Evolutionary conservation across 2,113 vertebrate genomes (phyloP).

Genomic region (Pleuronectes platessa): DNA sequence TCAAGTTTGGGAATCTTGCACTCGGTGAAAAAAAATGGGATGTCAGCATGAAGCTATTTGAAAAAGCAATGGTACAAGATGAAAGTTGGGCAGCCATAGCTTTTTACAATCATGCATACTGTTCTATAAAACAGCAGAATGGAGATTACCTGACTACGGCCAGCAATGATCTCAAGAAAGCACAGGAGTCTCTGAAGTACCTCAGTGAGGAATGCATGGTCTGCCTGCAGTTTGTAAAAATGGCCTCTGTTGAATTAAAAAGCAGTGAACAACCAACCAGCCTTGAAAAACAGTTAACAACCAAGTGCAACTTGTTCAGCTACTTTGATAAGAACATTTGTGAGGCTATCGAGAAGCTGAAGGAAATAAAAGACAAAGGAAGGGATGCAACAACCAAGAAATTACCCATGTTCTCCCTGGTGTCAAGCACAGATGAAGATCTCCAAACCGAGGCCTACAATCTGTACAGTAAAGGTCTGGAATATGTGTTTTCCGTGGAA

Average conservation of each 20-base stretch:
- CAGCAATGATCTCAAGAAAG: conserved; percentile 2
- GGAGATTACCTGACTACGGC: too few relatives aligned
- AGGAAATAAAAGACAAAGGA: neutral
- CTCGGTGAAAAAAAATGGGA: too few relatives aligned
- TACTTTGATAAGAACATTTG: conserved; percentile 20
- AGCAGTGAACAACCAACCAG: conserved; percentile 13
- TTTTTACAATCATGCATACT: too few relatives aligned
- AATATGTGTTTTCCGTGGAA: conserved; percentile 45
- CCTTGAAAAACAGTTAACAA: conserved; percentile 37
- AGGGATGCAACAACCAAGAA: conserved; percentile 23
- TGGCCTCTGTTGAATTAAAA: conserved; percentile 2
- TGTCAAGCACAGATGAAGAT: conserved; percentile 8
- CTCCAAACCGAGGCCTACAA: conserved; percentile 29
- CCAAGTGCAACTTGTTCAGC: neutral
- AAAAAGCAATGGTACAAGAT: too few relatives aligned
- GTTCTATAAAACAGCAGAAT: too few relatives aligned
- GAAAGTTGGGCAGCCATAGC: too few relatives aligned
- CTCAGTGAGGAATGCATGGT: conserved; percentile 15
- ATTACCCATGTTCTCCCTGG: conserved; percentile 18
- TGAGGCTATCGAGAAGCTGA: conserved; percentile 9
- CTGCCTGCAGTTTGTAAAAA: conserved; percentile 38
- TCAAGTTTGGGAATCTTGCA: too few relatives aligned
- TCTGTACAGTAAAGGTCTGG: conserved; percentile 29
- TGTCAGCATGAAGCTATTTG: too few relatives aligned
- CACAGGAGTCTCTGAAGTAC: conserved; percentile 23